phyloP scores from a whole-genome alignment of 2,888 invertebrate species.

The Drosophila mercatorum region DNA sequence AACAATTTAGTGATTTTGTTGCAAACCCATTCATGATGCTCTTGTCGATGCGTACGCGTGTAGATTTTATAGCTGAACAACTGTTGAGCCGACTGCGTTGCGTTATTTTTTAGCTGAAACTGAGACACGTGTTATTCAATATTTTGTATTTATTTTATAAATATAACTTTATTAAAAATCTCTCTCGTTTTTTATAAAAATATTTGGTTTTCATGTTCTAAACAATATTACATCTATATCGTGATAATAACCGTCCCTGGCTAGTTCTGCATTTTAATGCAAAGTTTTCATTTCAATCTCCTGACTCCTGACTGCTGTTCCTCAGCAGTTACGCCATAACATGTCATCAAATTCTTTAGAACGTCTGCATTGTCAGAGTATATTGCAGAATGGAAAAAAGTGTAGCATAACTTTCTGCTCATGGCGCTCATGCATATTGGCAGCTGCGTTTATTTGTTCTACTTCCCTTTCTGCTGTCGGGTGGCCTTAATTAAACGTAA shows the following conservation, averaged over 20 bases:
- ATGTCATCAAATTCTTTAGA: neutral
- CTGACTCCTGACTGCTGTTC: no score
- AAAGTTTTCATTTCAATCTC: no score
- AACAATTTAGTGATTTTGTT: conserved; percentile 77
- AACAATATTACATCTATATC: no score
- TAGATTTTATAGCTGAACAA: conserved; percentile 17
- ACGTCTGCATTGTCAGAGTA: neutral
- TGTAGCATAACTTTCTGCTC: conserved; percentile 43
- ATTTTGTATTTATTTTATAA: no score
- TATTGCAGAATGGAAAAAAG: conserved; percentile 1
- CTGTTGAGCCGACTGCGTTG: conserved; percentile 32
- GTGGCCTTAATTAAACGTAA: conserved; percentile 71
- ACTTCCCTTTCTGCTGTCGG: conserved; percentile 38
- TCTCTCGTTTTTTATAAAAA: no score
- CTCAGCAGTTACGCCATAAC: neutral
- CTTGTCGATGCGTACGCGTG: conserved; percentile 19
- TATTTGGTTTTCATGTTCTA: no score
- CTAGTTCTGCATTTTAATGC: no score
- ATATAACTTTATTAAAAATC: no score
- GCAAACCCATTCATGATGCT: conserved; percentile 48
- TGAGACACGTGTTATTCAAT: no score
- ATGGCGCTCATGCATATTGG: conserved; percentile 41
- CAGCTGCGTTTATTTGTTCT: conserved; percentile 54
- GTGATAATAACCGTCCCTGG: no score
- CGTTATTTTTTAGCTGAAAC: no score